Percentiles rank a stretch among this genome's conserved stretches.
phyloP scores from a whole-genome alignment of 2,113 vertebrate species.

The Carassius gibelio region DNA sequence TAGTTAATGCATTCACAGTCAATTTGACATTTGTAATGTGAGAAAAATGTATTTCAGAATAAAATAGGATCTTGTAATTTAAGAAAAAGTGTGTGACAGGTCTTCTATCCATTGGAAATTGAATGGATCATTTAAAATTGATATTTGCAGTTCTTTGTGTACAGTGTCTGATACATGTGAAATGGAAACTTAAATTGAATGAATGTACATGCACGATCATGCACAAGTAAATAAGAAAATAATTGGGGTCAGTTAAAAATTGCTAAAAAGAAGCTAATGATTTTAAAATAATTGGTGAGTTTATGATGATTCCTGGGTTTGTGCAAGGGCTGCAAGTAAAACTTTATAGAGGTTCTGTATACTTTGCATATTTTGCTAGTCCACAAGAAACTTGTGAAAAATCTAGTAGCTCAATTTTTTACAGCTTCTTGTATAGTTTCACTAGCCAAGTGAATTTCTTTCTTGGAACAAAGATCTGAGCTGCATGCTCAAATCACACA shows the following conservation, averaged over 20 bases:
- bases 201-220: background rate
- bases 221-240: background rate
- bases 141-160: background rate
- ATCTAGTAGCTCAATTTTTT: background rate
- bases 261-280: background rate
- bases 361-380: background rate
- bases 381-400: background rate
- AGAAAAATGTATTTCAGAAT: background rate
- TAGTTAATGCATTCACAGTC: background rate
- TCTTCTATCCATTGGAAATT: background rate
- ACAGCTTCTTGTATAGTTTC: background rate
- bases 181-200: background rate
- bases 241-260: background rate
- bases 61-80: background rate
- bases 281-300: background rate
- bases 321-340: background rate
- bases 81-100: background rate
- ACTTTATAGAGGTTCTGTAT: background rate
- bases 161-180: background rate
- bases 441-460: background rate
- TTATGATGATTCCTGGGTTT: background rate
- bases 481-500: background rate
- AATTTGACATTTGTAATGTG: background rate
- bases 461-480: constrained; percentile 15
- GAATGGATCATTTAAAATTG: background rate